These are phyloP conservation scores for Gymnogyps californianus DNA, from an alignment of 2,113 vertebrate genomes.

Conservation along the genomic window DNA sequence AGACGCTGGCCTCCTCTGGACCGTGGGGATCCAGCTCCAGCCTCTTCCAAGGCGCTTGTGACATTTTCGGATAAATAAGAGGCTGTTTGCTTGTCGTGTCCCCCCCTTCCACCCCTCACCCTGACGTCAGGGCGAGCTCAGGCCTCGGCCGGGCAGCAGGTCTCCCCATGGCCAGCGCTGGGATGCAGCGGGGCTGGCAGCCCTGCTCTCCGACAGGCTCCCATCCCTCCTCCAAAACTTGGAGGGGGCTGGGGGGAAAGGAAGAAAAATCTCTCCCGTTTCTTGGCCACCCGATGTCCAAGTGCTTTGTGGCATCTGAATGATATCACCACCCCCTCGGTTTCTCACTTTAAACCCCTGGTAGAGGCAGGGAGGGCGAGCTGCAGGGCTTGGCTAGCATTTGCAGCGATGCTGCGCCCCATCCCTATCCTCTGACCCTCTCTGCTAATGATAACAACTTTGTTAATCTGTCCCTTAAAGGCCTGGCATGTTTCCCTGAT, in stretches of 20 bases:
- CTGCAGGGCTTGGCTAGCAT: not conserved
- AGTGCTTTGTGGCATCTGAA: not conserved
- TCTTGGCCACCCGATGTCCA: rapidly evolving
- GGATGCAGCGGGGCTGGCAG: not conserved
- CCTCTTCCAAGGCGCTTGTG: slow-evolving; percentile 2
- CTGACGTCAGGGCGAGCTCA: not conserved
- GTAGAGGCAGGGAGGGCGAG: rapidly evolving
- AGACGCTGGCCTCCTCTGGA: not conserved
- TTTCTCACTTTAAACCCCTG: not conserved
- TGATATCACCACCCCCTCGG: not conserved
- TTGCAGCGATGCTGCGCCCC: rapidly evolving
- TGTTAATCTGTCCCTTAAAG: not conserved
- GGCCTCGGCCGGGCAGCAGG: not conserved
- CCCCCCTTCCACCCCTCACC: not conserved
- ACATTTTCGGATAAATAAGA: not conserved
- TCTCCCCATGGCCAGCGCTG: not conserved
- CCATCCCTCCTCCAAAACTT: not conserved
- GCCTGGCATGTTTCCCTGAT: not conserved
- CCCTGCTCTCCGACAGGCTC: rapidly evolving
- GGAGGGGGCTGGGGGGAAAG: not conserved
- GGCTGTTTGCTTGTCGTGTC: not conserved
- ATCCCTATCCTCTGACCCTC: not conserved
- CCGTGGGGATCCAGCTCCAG: not conserved
- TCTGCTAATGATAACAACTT: rapidly evolving
- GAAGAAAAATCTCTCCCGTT: not conserved